Conservation (phyloP, 2,113 vertebrate genomes). For the Turnix velox region DNA sequence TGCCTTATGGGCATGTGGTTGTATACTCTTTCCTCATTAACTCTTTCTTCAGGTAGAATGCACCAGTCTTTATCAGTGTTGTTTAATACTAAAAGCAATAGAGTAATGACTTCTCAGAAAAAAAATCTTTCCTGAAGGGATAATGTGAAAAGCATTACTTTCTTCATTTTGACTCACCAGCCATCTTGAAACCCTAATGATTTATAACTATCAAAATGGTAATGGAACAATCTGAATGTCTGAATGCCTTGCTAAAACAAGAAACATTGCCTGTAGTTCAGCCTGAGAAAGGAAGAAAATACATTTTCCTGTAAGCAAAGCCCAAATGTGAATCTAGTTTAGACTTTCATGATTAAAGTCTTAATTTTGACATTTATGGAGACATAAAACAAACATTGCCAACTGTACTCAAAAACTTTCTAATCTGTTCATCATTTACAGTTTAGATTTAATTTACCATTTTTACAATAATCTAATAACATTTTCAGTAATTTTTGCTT, state of each 20-base stretch:
- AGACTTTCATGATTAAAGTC: neutral
- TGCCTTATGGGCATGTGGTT: neutral
- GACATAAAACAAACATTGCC: neutral
- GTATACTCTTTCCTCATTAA: neutral
- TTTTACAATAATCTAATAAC: constrained; percentile 21
- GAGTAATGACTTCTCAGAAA: neutral
- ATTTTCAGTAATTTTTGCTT: constrained; percentile 35
- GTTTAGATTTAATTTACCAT: constrained; percentile 19
- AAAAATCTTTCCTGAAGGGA: neutral
- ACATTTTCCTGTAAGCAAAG: neutral
- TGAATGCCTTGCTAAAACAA: neutral
- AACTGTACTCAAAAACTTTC: neutral
- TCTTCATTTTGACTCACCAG: neutral
- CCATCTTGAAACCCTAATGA: neutral
- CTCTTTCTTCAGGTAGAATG: neutral
- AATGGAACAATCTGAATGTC: neutral
- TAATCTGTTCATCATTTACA: constrained; percentile 23
- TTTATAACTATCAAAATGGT: neutral
- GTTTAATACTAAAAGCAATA: neutral
- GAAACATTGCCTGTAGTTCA: neutral
- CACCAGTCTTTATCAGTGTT: neutral
- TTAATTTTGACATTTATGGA: neutral
- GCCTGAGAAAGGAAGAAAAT: neutral
- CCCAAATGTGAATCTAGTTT: neutral
- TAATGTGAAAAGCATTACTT: neutral